These are phyloP conservation scores for Oscheius sp. DNA, from an alignment of 2,888 invertebrate species.

Conservation along the genomic window DNA sequence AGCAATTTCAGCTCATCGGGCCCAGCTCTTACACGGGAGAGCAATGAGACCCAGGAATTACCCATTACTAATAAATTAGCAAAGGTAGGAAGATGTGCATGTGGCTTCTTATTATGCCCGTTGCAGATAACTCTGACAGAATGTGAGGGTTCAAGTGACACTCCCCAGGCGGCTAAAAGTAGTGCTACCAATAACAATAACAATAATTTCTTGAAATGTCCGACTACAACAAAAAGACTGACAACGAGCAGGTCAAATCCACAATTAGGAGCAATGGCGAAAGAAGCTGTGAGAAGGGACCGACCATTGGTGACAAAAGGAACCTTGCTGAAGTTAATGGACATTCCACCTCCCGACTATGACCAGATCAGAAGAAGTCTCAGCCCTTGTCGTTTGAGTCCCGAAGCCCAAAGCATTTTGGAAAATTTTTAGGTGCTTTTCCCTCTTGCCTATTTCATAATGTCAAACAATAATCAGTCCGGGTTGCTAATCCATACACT, in stretches of 20 bases:
- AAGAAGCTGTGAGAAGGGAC: background rate
- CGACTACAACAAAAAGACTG: conserved; percentile 13
- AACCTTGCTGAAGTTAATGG: conserved; percentile 22
- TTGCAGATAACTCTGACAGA: conserved; percentile 18
- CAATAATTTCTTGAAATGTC: conserved; percentile 31
- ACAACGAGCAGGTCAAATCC: conserved; percentile 25
- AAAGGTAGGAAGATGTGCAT: background rate
- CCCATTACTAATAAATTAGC: conserved; percentile 10
- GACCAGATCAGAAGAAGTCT: conserved; percentile 30
- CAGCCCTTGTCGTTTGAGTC: conserved; percentile 17
- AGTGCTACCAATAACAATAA: conserved; percentile 5
- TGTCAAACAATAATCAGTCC: no score
- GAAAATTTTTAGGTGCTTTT: conserved; percentile 4
- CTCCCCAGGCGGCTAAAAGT: background rate
- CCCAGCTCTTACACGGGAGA: background rate
- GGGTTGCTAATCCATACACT: no score
- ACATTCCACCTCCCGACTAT: conserved; percentile 23
- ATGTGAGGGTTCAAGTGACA: background rate
- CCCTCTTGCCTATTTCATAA: no score
- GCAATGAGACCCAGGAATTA: background rate
- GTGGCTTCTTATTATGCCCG: background rate
- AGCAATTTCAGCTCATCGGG: conserved; percentile 25
- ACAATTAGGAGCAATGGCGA: conserved; percentile 1
- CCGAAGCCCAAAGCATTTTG: conserved; percentile 17
- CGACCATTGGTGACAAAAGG: conserved; percentile 1